These are phyloP conservation scores for Heterotilapia buettikoferi DNA, from an alignment of 2,113 vertebrate species.

Conservation along the genomic window DNA sequence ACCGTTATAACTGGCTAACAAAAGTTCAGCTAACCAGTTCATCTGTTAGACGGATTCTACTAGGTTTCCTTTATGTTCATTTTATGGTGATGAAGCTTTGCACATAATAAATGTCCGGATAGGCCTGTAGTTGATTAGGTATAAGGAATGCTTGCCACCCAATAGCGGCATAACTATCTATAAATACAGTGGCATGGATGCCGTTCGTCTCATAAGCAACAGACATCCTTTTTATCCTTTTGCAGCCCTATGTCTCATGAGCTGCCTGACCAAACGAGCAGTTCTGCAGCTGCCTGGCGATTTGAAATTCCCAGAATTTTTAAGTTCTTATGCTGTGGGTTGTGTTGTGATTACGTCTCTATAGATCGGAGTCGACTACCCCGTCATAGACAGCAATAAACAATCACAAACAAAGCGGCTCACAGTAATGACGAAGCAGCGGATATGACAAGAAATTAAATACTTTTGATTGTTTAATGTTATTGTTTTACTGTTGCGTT, in stretches of 20 bases:
- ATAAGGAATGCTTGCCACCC: slow-evolving; percentile 14
- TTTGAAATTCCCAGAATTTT: not conserved
- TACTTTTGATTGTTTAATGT: not conserved
- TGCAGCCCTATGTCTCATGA: not conserved
- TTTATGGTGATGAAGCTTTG: not conserved
- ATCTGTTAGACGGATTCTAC: not conserved
- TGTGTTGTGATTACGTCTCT: not conserved
- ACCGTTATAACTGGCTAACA: slow-evolving; percentile 17
- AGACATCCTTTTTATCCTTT: not conserved
- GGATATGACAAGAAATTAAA: not conserved
- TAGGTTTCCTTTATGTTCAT: not conserved
- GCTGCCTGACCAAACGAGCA: not conserved
- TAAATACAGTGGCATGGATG: slow-evolving; percentile 41
- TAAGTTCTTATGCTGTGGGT: not conserved
- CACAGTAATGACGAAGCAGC: not conserved
- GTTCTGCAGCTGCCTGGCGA: not conserved
- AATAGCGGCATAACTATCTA: slow-evolving; percentile 20
- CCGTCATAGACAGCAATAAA: not conserved
- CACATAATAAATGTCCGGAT: not conserved
- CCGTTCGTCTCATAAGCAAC: not conserved
- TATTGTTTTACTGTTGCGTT: not conserved
- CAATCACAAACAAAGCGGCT: not conserved
- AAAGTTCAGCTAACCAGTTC: slow-evolving; percentile 32
- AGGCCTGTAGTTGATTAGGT: not conserved
- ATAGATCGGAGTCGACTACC: not conserved